These are phyloP conservation scores for Hydrozoanthus tunicans DNA, from an alignment of 64 coral and sea anemone species.

Conservation along the genomic window DNA sequence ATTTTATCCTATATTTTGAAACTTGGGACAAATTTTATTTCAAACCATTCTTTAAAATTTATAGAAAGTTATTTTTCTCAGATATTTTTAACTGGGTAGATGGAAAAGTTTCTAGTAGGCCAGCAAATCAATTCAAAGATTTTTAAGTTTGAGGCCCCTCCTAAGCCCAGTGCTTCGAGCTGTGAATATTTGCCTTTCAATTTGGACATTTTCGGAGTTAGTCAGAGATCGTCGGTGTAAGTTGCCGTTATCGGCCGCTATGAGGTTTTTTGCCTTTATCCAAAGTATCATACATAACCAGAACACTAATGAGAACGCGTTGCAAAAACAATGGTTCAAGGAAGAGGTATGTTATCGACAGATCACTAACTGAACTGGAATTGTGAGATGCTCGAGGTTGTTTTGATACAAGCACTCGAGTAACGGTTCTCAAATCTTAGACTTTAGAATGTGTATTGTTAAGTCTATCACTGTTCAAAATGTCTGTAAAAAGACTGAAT, in stretches of 20 bases:
- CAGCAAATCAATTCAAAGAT: not conserved
- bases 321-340: slow-evolving; percentile 33
- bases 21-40: not conserved
- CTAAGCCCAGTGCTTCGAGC: slow-evolving; percentile 20
- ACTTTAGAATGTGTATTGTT: slow-evolving; percentile 4
- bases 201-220: slow-evolving; percentile 26
- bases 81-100: not conserved
- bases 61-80: not conserved
- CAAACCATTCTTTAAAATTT: not conserved
- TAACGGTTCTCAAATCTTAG: slow-evolving; percentile 12
- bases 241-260: slow-evolving; percentile 31
- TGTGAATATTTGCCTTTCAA: slow-evolving; percentile 65
- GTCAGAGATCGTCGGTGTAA: not conserved
- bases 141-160: not conserved
- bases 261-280: slow-evolving; percentile 24
- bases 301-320: slow-evolving; percentile 51
- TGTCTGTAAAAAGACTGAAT: not conserved
- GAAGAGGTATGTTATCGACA: slow-evolving; percentile 20
- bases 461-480: slow-evolving; percentile 4
- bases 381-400: slow-evolving; percentile 10
- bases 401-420: slow-evolving; percentile 36
- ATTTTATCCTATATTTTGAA: slow-evolving; percentile 2
- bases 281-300: slow-evolving; percentile 9
- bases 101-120: not conserved
- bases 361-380: slow-evolving; percentile 3